Evolutionary conservation across 2,888 invertebrate species (phyloP).

Genomic region (Lamellibrachia columna): DNA sequence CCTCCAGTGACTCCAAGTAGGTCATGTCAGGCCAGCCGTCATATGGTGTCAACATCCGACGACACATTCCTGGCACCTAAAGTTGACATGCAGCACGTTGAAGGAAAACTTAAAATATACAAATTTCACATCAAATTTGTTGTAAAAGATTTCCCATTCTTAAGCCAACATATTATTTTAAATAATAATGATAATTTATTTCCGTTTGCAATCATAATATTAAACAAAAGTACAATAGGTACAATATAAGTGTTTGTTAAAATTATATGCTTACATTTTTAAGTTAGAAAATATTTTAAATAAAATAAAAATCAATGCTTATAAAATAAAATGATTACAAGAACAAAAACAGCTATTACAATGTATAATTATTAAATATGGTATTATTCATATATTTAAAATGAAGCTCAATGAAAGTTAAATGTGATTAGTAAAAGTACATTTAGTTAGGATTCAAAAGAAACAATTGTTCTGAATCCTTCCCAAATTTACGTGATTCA

Average conservation of each 20-base stretch:
- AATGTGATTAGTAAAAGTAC: background rate
- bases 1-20: slow-evolving; percentile 50
- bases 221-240: too few species aligned
- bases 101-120: background rate
- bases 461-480: background rate
- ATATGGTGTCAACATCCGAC: slow-evolving; percentile 59
- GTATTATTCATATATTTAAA: too few species aligned
- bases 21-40: slow-evolving; percentile 50
- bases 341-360: too few species aligned
- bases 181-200: too few species aligned
- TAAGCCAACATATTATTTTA: background rate
- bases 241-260: too few species aligned
- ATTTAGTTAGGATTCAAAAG: background rate
- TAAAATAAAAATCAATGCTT: too few species aligned
- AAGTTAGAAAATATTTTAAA: too few species aligned
- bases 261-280: too few species aligned
- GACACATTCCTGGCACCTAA: slow-evolving; percentile 56
- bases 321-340: too few species aligned
- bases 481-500: background rate
- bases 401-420: background rate
- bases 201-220: too few species aligned
- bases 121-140: background rate
- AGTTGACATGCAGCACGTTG: background rate
- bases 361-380: too few species aligned
- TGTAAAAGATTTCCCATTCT: background rate